Evolutionary conservation across 2,888 invertebrate genomes (phyloP).

Genomic region (Gisinianus flammeolus): DNA sequence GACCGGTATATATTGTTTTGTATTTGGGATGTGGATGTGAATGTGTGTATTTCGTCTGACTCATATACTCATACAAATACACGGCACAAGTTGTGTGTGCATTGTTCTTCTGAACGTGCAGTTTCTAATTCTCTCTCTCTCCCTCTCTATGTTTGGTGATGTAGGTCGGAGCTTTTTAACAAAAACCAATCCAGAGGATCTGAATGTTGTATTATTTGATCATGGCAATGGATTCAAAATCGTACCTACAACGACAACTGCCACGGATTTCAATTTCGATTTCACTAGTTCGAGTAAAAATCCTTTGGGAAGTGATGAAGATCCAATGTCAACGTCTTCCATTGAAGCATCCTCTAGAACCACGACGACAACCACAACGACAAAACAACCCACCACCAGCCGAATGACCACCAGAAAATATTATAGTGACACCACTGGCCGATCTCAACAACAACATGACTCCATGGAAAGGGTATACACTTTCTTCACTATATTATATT

Average conservation of each 20-base stretch:
- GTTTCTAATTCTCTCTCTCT: slow-evolving; percentile 8
- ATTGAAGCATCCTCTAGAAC: neutral
- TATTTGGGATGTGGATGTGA: too few species aligned
- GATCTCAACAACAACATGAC: neutral
- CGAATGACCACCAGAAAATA: slow-evolving; percentile 36
- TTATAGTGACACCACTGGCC: slow-evolving; percentile 38
- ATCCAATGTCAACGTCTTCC: neutral
- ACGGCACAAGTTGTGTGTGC: too few species aligned
- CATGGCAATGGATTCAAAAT: slow-evolving; percentile 37
- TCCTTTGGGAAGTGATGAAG: neutral
- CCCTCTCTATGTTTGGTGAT: slow-evolving; percentile 15
- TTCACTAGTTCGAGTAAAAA: neutral
- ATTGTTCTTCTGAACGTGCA: too few species aligned
- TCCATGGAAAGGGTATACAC: neutral
- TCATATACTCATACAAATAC: neutral
- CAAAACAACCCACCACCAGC: slow-evolving; percentile 24
- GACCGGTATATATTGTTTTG: too few species aligned
- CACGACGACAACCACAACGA: slow-evolving; percentile 22
- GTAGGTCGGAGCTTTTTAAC: slow-evolving; percentile 51
- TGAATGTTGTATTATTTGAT: slow-evolving; percentile 44
- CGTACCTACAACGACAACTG: slow-evolving; percentile 21
- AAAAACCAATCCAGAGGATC: slow-evolving; percentile 47
- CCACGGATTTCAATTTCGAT: slow-evolving; percentile 35
- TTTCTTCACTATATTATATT: too few species aligned
- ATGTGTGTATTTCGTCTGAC: neutral